Percentiles rank a stretch among this genome's conserved stretches.
Evolutionary conservation across 2,888 invertebrate genomes (phyloP).

Genomic region (Torymus auratus): DNA sequence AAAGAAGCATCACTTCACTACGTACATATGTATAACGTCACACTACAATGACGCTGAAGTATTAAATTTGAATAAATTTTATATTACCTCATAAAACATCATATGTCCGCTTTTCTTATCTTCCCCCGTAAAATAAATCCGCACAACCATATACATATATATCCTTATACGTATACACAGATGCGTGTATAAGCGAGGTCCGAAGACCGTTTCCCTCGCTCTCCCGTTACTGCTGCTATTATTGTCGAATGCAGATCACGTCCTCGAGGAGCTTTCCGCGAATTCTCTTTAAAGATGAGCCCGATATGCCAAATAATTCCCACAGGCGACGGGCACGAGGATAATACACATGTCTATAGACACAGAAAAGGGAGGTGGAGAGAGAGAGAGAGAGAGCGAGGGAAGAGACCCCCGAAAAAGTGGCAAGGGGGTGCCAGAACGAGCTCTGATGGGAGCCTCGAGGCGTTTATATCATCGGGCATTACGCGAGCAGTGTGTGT

Average conservation of each 20-base stretch:
- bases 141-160: not conserved
- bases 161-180: not conserved
- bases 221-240: conserved; percentile 22
- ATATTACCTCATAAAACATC: conserved; percentile 21
- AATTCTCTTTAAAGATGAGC: conserved; percentile 53
- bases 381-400: not conserved
- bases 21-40: too few relatives aligned
- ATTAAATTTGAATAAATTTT: conserved; percentile 33
- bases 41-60: not conserved
- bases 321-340: conserved; percentile 42
- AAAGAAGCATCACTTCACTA: too few relatives aligned
- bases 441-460: conserved; percentile 46
- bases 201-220: not conserved
- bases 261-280: conserved; percentile 41
- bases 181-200: not conserved
- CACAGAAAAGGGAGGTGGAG: conserved; percentile 14
- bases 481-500: conserved; percentile 53
- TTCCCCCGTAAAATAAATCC: not conserved
- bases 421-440: conserved; percentile 53
- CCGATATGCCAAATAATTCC: conserved; percentile 47
- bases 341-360: conserved; percentile 58
- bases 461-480: conserved; percentile 62
- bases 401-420: conserved; percentile 52
- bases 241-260: conserved; percentile 51
- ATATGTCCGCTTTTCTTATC: conserved; percentile 27